These are phyloP conservation scores for Latrodectus elegans DNA, from an alignment of 2,888 invertebrate genomes.

Conservation along the genomic window DNA sequence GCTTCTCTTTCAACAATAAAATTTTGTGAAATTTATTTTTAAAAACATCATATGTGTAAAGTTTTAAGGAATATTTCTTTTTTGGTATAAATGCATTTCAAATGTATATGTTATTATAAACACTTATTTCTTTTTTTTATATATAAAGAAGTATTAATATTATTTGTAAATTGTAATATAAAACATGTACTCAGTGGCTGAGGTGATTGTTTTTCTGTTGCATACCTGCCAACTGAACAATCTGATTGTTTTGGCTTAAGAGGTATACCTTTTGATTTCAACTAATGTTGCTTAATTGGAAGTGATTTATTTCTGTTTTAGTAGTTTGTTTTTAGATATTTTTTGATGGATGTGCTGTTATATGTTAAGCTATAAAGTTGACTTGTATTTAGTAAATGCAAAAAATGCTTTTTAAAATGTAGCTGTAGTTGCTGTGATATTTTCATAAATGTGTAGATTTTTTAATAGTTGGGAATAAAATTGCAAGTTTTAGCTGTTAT, in stretches of 20 bases:
- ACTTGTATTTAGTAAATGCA: too few species aligned
- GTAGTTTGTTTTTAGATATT: background rate
- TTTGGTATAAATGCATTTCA: conserved; percentile 4
- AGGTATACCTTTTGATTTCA: conserved; percentile 62
- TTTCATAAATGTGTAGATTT: too few species aligned
- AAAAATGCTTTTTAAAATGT: too few species aligned
- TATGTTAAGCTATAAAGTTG: background rate
- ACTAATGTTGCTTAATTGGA: conserved; percentile 13
- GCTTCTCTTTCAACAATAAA: background rate
- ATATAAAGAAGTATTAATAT: background rate
- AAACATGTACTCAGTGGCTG: conserved; percentile 55
- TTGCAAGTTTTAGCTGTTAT: too few species aligned
- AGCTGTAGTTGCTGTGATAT: too few species aligned
- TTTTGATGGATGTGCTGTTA: background rate
- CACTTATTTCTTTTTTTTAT: background rate
- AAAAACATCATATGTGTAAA: background rate
- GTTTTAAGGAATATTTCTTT: background rate
- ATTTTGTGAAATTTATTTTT: too few species aligned
- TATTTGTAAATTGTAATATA: conserved; percentile 13
- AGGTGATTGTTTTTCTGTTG: conserved; percentile 63
- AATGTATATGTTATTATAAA: conserved; percentile 12
- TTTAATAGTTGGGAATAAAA: too few species aligned
- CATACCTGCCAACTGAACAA: conserved; percentile 67
- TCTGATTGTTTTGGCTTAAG: conserved; percentile 50
- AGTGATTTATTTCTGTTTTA: background rate